Base-by-base conservation (phyloP, 1,140 invertebrate genomes). In the Formica selysi region DNA sequence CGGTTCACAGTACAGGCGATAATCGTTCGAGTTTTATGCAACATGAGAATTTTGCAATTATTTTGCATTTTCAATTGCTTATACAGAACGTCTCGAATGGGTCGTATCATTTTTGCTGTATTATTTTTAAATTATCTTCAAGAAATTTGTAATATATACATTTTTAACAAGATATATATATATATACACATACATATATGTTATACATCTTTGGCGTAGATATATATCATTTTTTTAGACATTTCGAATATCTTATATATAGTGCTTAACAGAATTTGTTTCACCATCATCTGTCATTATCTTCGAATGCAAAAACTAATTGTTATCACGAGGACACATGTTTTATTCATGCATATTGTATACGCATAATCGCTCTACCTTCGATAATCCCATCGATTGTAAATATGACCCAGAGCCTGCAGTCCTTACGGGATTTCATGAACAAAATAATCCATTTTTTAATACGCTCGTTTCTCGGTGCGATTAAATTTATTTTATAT, bases 341-440 rank as follows among this genome's bases (percentile, higher is more conserved):
- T n/a, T 32, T 76, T 41, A 84, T 19, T 84, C 80, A 78, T 22
- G 62, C 36, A 57, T 16, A 61, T 64, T 76, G 71, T 84, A 61
- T 32, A 78, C 73, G 29, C 32, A 3, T 44, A 78, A 65, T 85
- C 81, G 48, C 22, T 74, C 57, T 26, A 65, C 6, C 71, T 26
- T 78, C 29, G 59, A 61, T 61, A 51, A 32, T 57, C 6, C 26
- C 48, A 57, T 78, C 32, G 11, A 70, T 36, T 48, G 6, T 41
- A 32, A 22, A 44, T 44, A 67, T 41, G 79, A 65, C 36, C 83
- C 59, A 81, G 13, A 13, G 32, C 32, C 76, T 86, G 44, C n/a
- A 38, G 32, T 74, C 57, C 29, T 70, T 32, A 67, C 67, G 68
- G 67, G 61, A 38, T 26, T 62, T 83, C 38, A 57, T 36, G 32